Conservation (phyloP, 2,797 vertebrate genomes). For the Oreortyx pictus region DNA sequence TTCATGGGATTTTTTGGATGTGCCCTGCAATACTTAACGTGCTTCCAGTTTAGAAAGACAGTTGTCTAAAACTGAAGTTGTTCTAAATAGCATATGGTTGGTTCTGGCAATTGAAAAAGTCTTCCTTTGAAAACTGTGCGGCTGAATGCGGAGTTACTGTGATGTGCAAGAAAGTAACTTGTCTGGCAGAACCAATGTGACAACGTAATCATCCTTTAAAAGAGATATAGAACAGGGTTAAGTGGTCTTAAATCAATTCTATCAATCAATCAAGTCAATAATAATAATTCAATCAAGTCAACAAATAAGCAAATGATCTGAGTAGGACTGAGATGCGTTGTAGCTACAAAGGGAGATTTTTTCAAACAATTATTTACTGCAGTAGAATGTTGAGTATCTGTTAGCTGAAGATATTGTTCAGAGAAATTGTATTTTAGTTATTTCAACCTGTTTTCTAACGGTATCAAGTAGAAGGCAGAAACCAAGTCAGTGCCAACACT, state of each 20-base stretch:
- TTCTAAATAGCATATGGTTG: slow-evolving; percentile 9
- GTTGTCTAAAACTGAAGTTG: neutral
- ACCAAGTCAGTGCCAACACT: neutral
- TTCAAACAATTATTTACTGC: neutral
- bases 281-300: too few relatives aligned
- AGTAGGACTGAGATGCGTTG: neutral
- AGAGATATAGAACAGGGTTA: neutral
- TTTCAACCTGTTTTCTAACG: neutral
- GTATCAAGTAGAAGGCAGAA: neutral
- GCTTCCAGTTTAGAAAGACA: slow-evolving; percentile 8
- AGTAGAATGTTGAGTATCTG: neutral
- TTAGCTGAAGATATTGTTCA: neutral
- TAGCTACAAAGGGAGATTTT: neutral
- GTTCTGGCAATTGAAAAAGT: neutral
- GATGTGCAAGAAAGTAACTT: neutral
- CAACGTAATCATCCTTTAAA: slow-evolving; percentile 11
- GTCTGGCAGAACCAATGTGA: neutral
- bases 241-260: neutral
- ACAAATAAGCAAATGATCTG: neutral
- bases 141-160: neutral
- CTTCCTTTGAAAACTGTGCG: neutral
- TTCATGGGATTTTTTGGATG: neutral
- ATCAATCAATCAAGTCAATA: too few relatives aligned
- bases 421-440: neutral
- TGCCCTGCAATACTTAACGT: neutral